Base-by-base conservation (phyloP, 2,888 invertebrate genomes). In the Idaea straminata region DNA sequence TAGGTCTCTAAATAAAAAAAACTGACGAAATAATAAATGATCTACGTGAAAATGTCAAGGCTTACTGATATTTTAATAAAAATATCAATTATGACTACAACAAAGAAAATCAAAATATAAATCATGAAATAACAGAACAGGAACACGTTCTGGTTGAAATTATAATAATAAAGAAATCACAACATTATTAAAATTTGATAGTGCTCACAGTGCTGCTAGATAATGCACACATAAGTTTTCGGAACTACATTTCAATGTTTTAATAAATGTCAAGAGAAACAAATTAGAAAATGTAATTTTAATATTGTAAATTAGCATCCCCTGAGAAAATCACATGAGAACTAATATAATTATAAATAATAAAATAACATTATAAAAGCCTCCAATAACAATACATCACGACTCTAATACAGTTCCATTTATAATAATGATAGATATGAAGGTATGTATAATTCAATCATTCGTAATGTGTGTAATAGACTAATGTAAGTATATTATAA, bases 391-490 rank as follows among this genome's bases (percentile, higher is more conserved):
- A 47, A 47, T 47, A 10, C 47, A 47, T 47, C 47, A 47, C 47
- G 47, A 47, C 13, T 47, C 47, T 47, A 47, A 47, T 47, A 47
- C 47, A 13, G 62, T 66, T 71, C 67, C 64, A 71, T 72, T 69
- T 71, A 72, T 66, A 67, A 60, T 71, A 74, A 72, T 74, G 25
- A 25, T 25, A 25, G 25, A 25, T 25, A 25, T 25, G 25, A 2
- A 25, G 25, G 62, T 64, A 67, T 66, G 61, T 59, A 69, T 71
- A 69, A 72, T 69, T 69, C 72, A 73, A 70, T 67, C 69, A 66
- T 72, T 63, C 69, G 70, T 72, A 70, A 72, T 72, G 69, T 64
- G 70, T 72, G 70, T 63, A 70, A 69, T 73, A 69, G 67, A 35
- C 59, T 61, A 61, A 69, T 69, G 64, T 65, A 70, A 34, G 35